Evolutionary conservation across 2,797 vertebrate species (phyloP).

Genomic region (Tapera naevia): DNA sequence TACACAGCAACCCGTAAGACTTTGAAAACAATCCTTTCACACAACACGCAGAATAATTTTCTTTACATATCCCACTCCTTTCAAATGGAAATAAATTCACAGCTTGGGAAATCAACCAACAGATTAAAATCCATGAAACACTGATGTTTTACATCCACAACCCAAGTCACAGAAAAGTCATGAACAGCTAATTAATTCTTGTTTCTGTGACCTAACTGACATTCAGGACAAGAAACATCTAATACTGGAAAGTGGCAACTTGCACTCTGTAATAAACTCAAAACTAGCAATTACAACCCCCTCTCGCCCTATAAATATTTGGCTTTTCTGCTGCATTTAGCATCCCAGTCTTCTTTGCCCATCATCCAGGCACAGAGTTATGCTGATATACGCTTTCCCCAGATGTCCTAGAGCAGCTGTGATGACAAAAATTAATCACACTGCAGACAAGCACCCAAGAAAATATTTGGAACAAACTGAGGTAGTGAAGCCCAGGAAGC

Average conservation of each 20-base stretch:
- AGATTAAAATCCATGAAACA: background rate
- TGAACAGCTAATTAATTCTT: background rate
- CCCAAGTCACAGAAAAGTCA: background rate
- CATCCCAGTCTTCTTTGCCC: background rate
- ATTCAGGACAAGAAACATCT: background rate
- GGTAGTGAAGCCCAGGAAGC: background rate
- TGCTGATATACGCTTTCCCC: background rate
- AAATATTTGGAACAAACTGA: slow-evolving; percentile 5
- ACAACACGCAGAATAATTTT: background rate
- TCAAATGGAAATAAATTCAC: background rate
- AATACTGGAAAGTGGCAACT: background rate
- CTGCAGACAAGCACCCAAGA: background rate
- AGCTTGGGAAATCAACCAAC: background rate
- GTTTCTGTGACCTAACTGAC: background rate
- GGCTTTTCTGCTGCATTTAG: background rate
- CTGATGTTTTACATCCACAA: background rate
- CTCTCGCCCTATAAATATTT: background rate
- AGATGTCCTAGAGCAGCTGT: slow-evolving; percentile 11
- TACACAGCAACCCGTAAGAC: background rate
- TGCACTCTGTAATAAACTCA: background rate
- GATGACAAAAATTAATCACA: slow-evolving; percentile 15
- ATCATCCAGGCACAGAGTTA: background rate
- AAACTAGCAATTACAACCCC: background rate
- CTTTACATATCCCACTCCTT: background rate
- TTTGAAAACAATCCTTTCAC: background rate